Evolutionary conservation across 2,888 invertebrate species (phyloP).

Genomic region (Hemithea aestivaria): DNA sequence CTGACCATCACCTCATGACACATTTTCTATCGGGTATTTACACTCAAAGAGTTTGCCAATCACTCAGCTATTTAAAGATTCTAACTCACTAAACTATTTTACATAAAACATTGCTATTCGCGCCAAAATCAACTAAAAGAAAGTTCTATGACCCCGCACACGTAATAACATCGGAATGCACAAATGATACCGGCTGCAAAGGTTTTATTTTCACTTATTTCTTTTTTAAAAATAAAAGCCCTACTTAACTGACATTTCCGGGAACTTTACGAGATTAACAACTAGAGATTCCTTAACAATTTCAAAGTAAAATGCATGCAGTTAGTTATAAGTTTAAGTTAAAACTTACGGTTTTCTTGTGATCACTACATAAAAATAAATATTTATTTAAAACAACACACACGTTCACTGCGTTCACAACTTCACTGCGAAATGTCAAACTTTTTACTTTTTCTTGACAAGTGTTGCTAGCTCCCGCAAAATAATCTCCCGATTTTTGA

Average conservation of each 20-base stretch:
- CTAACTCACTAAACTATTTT: conserved; percentile 12
- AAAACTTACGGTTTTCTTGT: conserved; percentile 63
- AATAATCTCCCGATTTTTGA: conserved; percentile 29
- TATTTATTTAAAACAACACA: conserved; percentile 54
- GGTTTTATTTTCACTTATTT: conserved; percentile 62
- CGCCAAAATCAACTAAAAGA: conserved; percentile 49
- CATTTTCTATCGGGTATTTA: conserved; percentile 53
- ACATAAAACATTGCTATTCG: conserved; percentile 30
- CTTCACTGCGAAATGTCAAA: conserved; percentile 69
- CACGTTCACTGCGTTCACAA: conserved; percentile 69
- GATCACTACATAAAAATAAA: conserved; percentile 68
- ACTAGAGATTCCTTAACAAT: conserved; percentile 6
- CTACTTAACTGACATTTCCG: conserved; percentile 58
- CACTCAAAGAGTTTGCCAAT: conserved; percentile 46
- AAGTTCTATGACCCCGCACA: conserved; percentile 46
- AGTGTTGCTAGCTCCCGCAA: conserved; percentile 47
- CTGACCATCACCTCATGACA: conserved; percentile 75
- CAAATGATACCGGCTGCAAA: conserved; percentile 63
- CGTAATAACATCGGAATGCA: conserved; percentile 72
- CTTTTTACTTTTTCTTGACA: conserved; percentile 41
- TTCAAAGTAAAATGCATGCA: conserved; percentile 20
- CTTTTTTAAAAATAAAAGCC: conserved; percentile 53
- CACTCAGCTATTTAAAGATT: conserved; percentile 59
- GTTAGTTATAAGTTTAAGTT: conserved; percentile 48
- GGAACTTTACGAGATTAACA: conserved; percentile 33